Conservation (phyloP, 2,888 invertebrate genomes). For the Cephus sareptanus region DNA sequence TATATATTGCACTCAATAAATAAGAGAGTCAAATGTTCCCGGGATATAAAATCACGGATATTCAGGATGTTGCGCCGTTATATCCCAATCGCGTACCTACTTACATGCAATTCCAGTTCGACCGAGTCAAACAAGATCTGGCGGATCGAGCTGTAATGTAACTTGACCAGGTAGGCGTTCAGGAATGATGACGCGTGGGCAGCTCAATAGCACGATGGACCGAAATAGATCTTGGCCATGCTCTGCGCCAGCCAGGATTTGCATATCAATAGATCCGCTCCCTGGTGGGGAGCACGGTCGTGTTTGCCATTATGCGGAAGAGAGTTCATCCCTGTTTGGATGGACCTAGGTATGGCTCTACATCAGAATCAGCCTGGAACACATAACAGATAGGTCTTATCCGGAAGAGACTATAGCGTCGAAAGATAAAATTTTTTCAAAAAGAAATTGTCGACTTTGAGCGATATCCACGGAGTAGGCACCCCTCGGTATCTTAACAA, state of each 20-base stretch:
- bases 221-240: background rate
- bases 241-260: background rate
- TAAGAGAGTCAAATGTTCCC: background rate
- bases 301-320: background rate
- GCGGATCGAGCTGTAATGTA: background rate
- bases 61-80: background rate
- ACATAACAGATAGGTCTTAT: background rate
- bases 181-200: background rate
- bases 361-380: background rate
- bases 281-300: background rate
- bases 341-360: background rate
- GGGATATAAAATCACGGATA: background rate
- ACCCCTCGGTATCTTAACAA: background rate
- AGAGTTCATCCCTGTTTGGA: background rate
- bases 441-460: background rate
- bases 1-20: background rate
- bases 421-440: background rate
- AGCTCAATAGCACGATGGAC: background rate
- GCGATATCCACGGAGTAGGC: background rate
- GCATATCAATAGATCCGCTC: background rate
- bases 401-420: background rate
- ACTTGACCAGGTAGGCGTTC: background rate
- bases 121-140: constrained; percentile 23
- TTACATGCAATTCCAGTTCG: constrained; percentile 49
- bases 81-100: background rate